A percentile compares a stretch with the other conserved stretches of the same genome.
phyloP scores from a whole-genome alignment of 2,888 invertebrate species.

The Eupithecia centaureata region DNA sequence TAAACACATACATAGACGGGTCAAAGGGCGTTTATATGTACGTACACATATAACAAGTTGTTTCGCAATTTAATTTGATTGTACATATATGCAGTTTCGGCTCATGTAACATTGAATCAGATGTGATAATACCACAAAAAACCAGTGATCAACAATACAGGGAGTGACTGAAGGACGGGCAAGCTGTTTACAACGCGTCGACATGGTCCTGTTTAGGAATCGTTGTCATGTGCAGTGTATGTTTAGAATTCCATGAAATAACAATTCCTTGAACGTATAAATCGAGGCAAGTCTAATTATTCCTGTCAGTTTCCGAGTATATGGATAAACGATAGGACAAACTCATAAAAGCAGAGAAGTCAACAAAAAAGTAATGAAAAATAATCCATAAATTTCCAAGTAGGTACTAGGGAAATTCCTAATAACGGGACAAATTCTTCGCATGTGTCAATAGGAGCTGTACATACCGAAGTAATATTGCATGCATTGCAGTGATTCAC shows the following conservation, averaged over 20 bases:
- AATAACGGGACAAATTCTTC: slow-evolving; percentile 3
- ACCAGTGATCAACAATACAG: slow-evolving; percentile 48
- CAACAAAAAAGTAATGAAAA: slow-evolving; percentile 7
- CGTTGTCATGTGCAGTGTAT: slow-evolving; percentile 13
- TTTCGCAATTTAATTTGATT: slow-evolving; percentile 26
- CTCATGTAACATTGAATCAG: slow-evolving; percentile 45
- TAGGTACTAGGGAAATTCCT: not conserved
- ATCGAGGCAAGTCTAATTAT: slow-evolving; percentile 7
- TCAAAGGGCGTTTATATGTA: slow-evolving; percentile 2
- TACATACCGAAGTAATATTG: slow-evolving; percentile 24
- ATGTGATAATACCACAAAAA: slow-evolving; percentile 46
- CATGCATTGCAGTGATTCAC: slow-evolving; percentile 47
- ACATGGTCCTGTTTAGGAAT: slow-evolving; percentile 29
- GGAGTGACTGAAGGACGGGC: slow-evolving; percentile 49
- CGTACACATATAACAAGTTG: not conserved
- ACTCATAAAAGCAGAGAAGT: slow-evolving; percentile 2
- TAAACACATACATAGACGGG: slow-evolving; percentile 30
- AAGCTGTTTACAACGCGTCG: slow-evolving; percentile 34
- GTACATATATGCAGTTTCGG: slow-evolving; percentile 29
- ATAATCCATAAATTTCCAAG: not conserved
- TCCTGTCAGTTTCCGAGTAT: slow-evolving; percentile 17
- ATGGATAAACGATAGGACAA: not conserved
- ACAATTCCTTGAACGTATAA: slow-evolving; percentile 15
- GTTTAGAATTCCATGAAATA: slow-evolving; percentile 22
- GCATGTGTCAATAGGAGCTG: too few species aligned